Evolutionary conservation across 2,888 invertebrate species (phyloP).

Genomic region (Ditula angustiorana): DNA sequence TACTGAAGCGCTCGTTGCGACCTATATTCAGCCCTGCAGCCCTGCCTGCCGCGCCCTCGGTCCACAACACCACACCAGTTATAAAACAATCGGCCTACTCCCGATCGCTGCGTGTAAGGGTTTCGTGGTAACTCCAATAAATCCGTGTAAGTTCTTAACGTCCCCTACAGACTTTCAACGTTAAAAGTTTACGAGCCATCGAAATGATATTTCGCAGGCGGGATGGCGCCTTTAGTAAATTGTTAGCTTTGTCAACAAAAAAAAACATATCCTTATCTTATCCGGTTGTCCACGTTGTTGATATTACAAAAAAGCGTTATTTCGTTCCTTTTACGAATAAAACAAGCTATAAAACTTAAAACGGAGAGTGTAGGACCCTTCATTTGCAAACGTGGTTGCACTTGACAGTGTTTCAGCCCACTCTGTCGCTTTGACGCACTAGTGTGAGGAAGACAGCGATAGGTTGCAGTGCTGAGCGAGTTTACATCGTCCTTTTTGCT

Average conservation of each 20-base stretch:
- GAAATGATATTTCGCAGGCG: conserved; percentile 11
- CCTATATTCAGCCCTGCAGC: conserved; percentile 66
- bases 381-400: conserved; percentile 32
- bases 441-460: conserved; percentile 23
- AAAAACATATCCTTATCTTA: background rate
- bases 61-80: conserved; percentile 22
- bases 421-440: conserved; percentile 28
- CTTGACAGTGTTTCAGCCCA: conserved; percentile 28
- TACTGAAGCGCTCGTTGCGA: conserved; percentile 79
- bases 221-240: conserved; percentile 5
- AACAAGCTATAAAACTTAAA: background rate
- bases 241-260: conserved; percentile 9
- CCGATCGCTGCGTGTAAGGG: conserved; percentile 30
- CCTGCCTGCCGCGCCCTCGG: conserved; percentile 55
- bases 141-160: conserved; percentile 32
- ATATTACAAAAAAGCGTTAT: background rate
- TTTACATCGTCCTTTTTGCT: conserved; percentile 17
- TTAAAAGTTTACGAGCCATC: conserved; percentile 31
- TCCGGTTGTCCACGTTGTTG: background rate
- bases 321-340: background rate
- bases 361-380: conserved; percentile 16
- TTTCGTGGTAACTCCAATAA: conserved; percentile 30
- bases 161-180: conserved; percentile 30
- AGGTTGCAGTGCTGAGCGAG: conserved; percentile 21
- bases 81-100: conserved; percentile 31